phyloP scores from a whole-genome alignment of 2,113 vertebrate species.

The Pipra filicauda region DNA sequence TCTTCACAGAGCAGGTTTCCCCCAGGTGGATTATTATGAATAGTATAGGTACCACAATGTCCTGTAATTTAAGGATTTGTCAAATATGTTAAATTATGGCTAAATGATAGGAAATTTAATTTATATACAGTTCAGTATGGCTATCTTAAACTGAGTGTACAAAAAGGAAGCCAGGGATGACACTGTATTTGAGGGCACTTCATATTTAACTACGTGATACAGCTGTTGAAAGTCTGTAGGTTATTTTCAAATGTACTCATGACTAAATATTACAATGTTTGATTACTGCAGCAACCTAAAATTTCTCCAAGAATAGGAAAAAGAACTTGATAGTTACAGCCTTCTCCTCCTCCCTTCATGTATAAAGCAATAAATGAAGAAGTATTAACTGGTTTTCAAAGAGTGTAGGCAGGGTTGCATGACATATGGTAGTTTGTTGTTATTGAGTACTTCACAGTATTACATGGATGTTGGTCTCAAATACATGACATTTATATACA shows the following conservation, averaged over 20 bases:
- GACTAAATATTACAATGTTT: slow-evolving; percentile 5
- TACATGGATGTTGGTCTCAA: slow-evolving; percentile 12
- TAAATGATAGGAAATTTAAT: slow-evolving; percentile 1
- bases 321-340: not conserved
- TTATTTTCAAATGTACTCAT: slow-evolving; percentile 1
- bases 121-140: not conserved
- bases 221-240: not conserved
- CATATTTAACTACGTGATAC: not conserved
- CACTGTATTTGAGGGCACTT: not conserved
- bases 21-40: not conserved
- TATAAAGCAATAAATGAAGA: slow-evolving; percentile 2
- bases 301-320: not conserved
- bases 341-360: not conserved
- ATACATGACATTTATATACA: not conserved
- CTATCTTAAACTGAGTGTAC: not conserved
- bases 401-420: slow-evolving; percentile 32
- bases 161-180: not conserved
- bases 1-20: slow-evolving; percentile 11
- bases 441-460: slow-evolving; percentile 5
- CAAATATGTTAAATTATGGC: not conserved
- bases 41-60: not conserved
- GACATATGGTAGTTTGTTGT: slow-evolving; percentile 60
- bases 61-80: slow-evolving; percentile 6
- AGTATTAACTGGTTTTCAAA: slow-evolving; percentile 59
- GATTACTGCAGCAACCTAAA: not conserved